phyloP scores from a whole-genome alignment of 2,888 invertebrate species.

The Lithodes maja region DNA sequence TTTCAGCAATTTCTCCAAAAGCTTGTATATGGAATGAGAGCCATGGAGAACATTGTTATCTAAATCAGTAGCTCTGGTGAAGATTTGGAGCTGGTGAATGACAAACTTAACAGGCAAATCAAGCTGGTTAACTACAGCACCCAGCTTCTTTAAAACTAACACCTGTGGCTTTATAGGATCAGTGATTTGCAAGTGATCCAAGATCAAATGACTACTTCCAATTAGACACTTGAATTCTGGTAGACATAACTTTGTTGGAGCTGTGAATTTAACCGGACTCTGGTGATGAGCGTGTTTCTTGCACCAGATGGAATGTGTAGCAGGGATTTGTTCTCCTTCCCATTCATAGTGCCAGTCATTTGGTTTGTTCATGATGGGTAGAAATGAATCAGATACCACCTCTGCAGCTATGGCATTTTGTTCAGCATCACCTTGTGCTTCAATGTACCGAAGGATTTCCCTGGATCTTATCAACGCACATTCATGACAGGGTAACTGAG shows the following conservation, averaged over 20 bases:
- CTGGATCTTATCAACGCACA: conserved; percentile 30
- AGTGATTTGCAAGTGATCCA: not conserved
- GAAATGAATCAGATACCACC: conserved; percentile 24
- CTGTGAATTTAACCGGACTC: not conserved
- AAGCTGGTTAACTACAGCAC: not conserved
- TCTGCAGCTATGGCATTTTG: not conserved
- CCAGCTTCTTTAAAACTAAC: conserved; percentile 15
- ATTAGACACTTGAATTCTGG: conserved; percentile 10
- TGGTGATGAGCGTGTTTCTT: not conserved
- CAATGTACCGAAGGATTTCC: conserved; percentile 27
- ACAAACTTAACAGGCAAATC: conserved; percentile 20
- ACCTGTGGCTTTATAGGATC: not conserved
- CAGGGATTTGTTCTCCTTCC: conserved; percentile 6
- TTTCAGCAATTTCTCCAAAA: conserved; percentile 20
- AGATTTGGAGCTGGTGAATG: conserved; percentile 29
- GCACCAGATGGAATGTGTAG: not conserved
- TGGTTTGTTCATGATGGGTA: conserved; percentile 49
- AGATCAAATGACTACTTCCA: conserved; percentile 26
- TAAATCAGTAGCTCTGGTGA: not conserved
- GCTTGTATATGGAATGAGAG: conserved; percentile 36
- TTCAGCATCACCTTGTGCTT: no score
- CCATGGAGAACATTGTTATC: not conserved
- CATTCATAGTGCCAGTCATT: conserved; percentile 29
- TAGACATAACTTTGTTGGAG: conserved; percentile 18
- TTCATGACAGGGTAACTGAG: not conserved